A percentile compares a stretch with the other conserved stretches of the same genome.
Evolutionary conservation across 2,797 vertebrate species (phyloP).

Genomic region (Oreonectes daqikongensis): DNA sequence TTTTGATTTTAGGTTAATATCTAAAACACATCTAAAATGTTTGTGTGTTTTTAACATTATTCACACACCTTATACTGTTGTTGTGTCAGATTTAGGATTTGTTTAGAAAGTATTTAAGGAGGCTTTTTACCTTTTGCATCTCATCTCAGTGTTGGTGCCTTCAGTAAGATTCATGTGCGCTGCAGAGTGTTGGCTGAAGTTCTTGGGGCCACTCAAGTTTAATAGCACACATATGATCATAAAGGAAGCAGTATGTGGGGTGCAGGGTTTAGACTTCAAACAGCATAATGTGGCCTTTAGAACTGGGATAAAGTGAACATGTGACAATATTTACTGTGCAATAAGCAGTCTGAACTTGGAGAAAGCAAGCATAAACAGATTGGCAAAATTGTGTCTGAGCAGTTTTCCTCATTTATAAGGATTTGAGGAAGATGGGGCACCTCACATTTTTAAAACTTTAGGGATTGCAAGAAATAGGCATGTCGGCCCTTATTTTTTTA

Average conservation of each 20-base stretch:
- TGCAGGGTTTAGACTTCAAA: slow-evolving; percentile 52
- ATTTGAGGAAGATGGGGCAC: background rate
- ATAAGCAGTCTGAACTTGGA: background rate
- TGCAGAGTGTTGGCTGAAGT: slow-evolving; percentile 31
- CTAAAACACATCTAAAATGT: background rate
- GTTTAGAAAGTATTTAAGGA: background rate
- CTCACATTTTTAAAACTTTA: background rate
- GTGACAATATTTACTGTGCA: slow-evolving; percentile 10
- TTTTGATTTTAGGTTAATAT: background rate
- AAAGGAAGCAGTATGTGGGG: slow-evolving; percentile 54
- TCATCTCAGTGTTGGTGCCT: slow-evolving; percentile 9
- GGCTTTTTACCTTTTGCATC: background rate
- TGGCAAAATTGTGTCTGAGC: background rate
- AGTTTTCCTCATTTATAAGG: background rate
- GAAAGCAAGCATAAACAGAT: background rate
- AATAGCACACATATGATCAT: slow-evolving; percentile 57
- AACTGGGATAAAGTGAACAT: slow-evolving; percentile 27
- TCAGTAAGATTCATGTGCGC: slow-evolving; percentile 46
- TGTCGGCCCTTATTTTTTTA: too few relatives aligned
- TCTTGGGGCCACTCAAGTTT: slow-evolving; percentile 46
- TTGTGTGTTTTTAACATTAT: background rate
- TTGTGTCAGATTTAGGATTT: background rate
- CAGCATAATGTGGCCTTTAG: slow-evolving; percentile 47
- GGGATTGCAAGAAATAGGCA: background rate
- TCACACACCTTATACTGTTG: background rate